Percentiles rank a stretch among this genome's conserved stretches.
These are phyloP conservation scores for Baronia brevicornis DNA, from an alignment of 2,888 invertebrate species.

Conservation along the genomic window DNA sequence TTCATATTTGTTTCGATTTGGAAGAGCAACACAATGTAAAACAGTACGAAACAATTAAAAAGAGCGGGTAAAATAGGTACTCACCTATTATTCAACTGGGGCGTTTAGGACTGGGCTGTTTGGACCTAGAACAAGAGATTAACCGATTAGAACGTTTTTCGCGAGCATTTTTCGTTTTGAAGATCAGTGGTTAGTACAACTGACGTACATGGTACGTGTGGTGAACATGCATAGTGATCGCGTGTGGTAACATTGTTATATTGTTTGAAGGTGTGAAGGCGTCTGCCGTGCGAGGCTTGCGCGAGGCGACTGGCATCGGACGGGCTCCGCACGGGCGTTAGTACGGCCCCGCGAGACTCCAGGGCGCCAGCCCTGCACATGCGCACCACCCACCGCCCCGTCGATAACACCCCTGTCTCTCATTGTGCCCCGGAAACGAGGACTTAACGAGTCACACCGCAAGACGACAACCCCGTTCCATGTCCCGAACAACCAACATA, in stretches of 20 bases:
- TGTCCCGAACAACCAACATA: constrained; percentile 15
- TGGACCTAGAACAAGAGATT: constrained; percentile 53
- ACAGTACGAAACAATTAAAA: constrained; percentile 11
- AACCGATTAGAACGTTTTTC: constrained; percentile 27
- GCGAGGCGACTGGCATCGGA: constrained; percentile 53
- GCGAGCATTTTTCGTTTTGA: constrained; percentile 5
- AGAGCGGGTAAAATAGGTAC: constrained; percentile 28
- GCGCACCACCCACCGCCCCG: constrained; percentile 56
- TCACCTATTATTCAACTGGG: constrained; percentile 41
- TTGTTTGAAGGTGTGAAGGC: constrained; percentile 25
- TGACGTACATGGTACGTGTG: constrained; percentile 44
- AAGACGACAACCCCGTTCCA: constrained; percentile 48
- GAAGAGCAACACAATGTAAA: background rate
- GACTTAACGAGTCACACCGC: constrained; percentile 64
- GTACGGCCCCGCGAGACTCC: constrained; percentile 63
- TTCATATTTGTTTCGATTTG: too few relatives aligned
- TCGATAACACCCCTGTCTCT: constrained; percentile 68
- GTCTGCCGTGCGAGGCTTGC: constrained; percentile 40
- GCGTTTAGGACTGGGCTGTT: constrained; percentile 33
- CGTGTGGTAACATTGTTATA: constrained; percentile 28
- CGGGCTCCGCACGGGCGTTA: constrained; percentile 52
- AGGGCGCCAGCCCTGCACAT: constrained; percentile 65
- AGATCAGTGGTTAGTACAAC: constrained; percentile 9
- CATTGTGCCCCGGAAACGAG: constrained; percentile 67
- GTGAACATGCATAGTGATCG: constrained; percentile 27